Base-by-base conservation (phyloP, 2,113 vertebrate species). In the Rhagologus leucostigma region DNA sequence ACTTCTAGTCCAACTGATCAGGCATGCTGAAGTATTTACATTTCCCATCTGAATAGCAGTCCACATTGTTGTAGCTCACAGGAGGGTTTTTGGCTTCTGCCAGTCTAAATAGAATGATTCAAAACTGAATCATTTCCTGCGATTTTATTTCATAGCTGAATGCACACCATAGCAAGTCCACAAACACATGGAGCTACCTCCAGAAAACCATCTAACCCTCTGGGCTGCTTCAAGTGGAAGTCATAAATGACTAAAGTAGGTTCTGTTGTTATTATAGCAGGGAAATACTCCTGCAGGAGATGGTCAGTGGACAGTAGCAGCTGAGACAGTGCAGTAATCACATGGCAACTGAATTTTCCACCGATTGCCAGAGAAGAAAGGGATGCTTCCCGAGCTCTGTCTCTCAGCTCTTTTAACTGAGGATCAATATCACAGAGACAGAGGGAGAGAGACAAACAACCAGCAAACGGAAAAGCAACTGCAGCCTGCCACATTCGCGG, bases 111-210 rank as follows among this genome's bases (percentile, higher is more conserved):
- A 94, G 81, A 93, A 97, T 95, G 65, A 98, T 95, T 97, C 33
- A 84, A 98, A 97, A 97, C 60, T 71, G 93, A 98, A 97, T 97
- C 93, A 96, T 95, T 98, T 98, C 92, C 97, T 97, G 89, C 90
- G 95, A 98, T 97, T 98, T 97, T 96, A 95, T 97, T 95, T 97
- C 94, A 96, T 93, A 98, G 89, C 82, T 95, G 84, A 98, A 96
- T 41, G 39, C 79, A 92, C 98, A 96, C 81, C 94, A 84, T 56
- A 95, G 96, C 88, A 95, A 97, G 89, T 95, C 97, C 96, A 95
- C 74, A 94, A 94, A 70, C 84, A 97, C 93, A 92, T 8, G 21
- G 63, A 91, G 87, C 84, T 92, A 94, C 90, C 95, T 98, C 90
- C 84, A 97, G 80, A 96, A 97, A 95, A 76, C 10, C 53, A 95